A percentile compares a stretch with the other conserved stretches of the same genome.
These are phyloP conservation scores for Anneissia japonica DNA, from an alignment of 35 echinoderm and acorn worm genomes.

Conservation along the genomic window DNA sequence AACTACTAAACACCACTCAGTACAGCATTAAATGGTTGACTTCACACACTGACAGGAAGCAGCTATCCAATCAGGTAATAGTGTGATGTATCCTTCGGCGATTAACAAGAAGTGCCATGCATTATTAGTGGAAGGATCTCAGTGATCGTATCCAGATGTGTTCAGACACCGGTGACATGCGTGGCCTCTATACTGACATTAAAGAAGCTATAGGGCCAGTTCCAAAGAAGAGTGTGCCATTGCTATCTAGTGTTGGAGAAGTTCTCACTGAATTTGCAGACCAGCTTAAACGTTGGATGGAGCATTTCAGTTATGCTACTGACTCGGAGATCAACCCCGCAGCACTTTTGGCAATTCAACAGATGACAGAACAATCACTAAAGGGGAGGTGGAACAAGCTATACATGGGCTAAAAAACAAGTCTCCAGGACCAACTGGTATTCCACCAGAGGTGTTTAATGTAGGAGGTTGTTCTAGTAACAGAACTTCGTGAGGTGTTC, in stretches of 20 bases:
- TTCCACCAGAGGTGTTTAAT: neutral
- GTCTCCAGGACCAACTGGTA: slow-evolving; percentile 6
- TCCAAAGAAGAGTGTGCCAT: slow-evolving; percentile 6
- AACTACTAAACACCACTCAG: too few relatives aligned
- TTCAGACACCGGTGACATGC: slow-evolving; percentile 8
- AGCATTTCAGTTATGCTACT: slow-evolving; percentile 16
- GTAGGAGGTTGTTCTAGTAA: neutral
- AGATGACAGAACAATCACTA: slow-evolving; percentile 2
- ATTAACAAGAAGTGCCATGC: neutral
- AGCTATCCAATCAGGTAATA: too few relatives aligned
- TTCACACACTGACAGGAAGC: too few relatives aligned
- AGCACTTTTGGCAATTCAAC: neutral
- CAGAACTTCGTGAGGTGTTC: neutral
- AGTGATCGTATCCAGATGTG: neutral
- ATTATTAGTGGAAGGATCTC: neutral
- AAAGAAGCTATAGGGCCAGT: slow-evolving; percentile 9
- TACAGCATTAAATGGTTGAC: too few relatives aligned
- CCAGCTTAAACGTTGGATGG: slow-evolving; percentile 1
- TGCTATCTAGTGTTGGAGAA: neutral
- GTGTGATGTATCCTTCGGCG: too few relatives aligned
- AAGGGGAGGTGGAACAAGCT: slow-evolving; percentile 1
- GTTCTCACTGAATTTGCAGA: slow-evolving; percentile 1
- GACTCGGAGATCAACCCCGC: neutral
- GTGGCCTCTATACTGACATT: slow-evolving; percentile 5
- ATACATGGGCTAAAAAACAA: slow-evolving; percentile 9